Conservation (phyloP, 2,888 invertebrate genomes). For the Neelides folsomi region DNA sequence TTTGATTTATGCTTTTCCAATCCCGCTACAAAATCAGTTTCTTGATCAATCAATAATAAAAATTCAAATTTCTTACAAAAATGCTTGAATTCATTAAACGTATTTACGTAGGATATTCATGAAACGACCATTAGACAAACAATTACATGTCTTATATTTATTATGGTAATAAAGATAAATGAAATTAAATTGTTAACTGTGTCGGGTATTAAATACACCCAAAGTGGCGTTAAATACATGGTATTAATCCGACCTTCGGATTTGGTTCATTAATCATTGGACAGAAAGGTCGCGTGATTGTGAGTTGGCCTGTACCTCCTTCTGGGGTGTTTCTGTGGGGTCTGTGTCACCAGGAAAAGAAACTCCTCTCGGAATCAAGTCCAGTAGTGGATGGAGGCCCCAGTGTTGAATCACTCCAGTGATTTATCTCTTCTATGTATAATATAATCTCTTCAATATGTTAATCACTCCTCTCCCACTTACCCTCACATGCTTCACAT, state of each 20-base stretch:
- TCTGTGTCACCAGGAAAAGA: conserved; percentile 2
- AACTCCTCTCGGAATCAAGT: too few species aligned
- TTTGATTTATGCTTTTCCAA: not conserved
- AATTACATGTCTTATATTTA: not conserved
- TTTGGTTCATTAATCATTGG: conserved; percentile 16
- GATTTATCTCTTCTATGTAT: too few species aligned
- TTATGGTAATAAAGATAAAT: not conserved
- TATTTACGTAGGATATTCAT: not conserved
- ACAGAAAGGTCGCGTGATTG: conserved; percentile 17
- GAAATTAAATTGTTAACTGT: not conserved
- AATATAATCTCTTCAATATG: too few species aligned
- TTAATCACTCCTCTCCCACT: too few species aligned
- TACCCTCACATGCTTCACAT: too few species aligned
- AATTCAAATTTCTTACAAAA: too few species aligned
- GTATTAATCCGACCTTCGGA: not conserved
- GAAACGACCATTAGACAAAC: not conserved
- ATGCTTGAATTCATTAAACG: too few species aligned
- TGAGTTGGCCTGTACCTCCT: conserved; percentile 13
- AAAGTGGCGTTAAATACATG: not conserved
- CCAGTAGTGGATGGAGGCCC: too few species aligned
- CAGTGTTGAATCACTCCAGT: too few species aligned
- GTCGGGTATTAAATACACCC: not conserved
- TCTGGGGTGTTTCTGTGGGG: conserved; percentile 11
- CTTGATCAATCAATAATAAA: not conserved
- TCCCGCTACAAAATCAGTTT: not conserved